A percentile compares a stretch with the other conserved stretches of the same genome.
phyloP scores from a whole-genome alignment of 2,113 vertebrate genomes.

The Syrmaticus mikado region DNA sequence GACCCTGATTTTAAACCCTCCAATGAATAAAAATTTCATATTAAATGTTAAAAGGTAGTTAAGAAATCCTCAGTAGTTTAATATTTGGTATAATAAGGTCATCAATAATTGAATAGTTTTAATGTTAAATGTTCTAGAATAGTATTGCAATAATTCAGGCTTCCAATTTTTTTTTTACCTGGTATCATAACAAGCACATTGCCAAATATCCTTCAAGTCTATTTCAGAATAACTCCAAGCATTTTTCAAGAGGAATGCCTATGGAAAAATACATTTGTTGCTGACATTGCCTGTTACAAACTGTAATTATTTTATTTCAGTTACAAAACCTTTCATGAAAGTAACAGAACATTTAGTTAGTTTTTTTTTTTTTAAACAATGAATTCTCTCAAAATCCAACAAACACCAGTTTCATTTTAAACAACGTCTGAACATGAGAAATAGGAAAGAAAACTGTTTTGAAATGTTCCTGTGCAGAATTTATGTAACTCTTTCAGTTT shows the following conservation, averaged over 20 bases:
- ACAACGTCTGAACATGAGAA: background rate
- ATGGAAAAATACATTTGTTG: background rate
- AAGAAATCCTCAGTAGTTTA: background rate
- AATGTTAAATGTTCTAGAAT: background rate
- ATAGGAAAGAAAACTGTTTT: background rate
- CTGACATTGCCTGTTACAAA: background rate
- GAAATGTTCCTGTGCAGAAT: background rate
- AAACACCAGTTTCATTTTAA: background rate
- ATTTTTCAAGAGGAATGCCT: background rate
- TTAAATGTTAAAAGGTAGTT: background rate
- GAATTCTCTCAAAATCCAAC: background rate
- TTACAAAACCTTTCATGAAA: background rate
- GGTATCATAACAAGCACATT: background rate
- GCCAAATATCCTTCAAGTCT: background rate
- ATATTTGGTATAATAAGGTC: background rate
- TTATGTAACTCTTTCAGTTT: accelerated
- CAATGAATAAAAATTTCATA: background rate
- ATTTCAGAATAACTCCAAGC: background rate
- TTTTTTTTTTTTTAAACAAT: background rate
- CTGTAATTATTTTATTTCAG: background rate
- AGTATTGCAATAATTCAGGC: background rate
- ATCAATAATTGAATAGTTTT: background rate
- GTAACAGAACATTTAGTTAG: background rate
- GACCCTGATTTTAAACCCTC: background rate
- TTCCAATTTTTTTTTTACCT: background rate